Evolutionary conservation across 2,888 invertebrate genomes (phyloP).

Genomic region (Rhabditoides inermis): DNA sequence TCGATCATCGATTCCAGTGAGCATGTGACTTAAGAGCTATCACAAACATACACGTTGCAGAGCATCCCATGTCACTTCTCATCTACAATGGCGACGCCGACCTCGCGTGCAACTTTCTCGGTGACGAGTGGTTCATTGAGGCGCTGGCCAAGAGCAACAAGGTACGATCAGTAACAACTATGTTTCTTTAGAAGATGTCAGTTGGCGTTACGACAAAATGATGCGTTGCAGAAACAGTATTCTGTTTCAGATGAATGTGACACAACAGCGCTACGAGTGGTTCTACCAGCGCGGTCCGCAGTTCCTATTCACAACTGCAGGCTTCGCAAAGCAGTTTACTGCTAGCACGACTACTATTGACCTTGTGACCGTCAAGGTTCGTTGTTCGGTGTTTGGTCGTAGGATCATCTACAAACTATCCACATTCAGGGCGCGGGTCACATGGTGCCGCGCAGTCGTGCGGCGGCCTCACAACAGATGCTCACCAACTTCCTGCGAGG

Average conservation of each 20-base stretch:
- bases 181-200: no score
- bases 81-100: slow-evolving; percentile 48
- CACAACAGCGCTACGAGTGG: no score
- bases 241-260: no score
- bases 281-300: slow-evolving; percentile 20
- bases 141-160: slow-evolving; percentile 12
- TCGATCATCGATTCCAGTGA: slow-evolving; percentile 19
- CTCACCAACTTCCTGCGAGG: slow-evolving; percentile 35
- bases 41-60: slow-evolving; percentile 1
- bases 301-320: slow-evolving; percentile 15
- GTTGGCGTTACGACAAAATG: no score
- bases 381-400: not conserved
- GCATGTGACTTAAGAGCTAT: no score
- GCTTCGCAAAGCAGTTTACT: slow-evolving; percentile 23
- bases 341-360: slow-evolving; percentile 16
- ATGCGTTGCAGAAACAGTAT: no score
- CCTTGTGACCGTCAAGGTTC: slow-evolving; percentile 30
- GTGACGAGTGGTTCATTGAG: slow-evolving; percentile 44
- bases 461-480: slow-evolving; percentile 43
- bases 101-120: slow-evolving; percentile 40
- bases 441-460: slow-evolving; percentile 34
- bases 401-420: no score
- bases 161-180: not conserved
- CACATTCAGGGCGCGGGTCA: slow-evolving; percentile 34
- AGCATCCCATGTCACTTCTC: slow-evolving; percentile 25